Percentiles rank a stretch among this genome's conserved stretches.
Evolutionary conservation across 2,797 vertebrate species (phyloP).

Genomic region (Pangasius djambal): DNA sequence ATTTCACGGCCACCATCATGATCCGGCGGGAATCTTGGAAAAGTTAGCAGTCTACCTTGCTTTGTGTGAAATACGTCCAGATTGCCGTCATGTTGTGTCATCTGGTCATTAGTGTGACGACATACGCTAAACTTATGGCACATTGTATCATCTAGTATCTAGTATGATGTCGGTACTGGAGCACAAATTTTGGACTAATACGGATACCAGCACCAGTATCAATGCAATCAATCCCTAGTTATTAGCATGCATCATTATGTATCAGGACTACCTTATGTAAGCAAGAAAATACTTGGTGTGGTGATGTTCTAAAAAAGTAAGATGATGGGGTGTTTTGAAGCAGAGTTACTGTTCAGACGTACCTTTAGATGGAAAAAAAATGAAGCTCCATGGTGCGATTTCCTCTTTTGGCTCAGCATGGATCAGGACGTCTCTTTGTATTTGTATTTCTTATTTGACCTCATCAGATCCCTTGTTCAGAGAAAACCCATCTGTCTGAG

Average conservation of each 20-base stretch:
- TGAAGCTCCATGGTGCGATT: neutral
- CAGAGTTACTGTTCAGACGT: neutral
- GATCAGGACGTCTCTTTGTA: neutral
- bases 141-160: neutral
- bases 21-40: neutral
- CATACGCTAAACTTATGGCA: neutral
- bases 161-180: neutral
- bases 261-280: neutral
- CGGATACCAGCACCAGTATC: neutral
- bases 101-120: neutral
- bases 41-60: neutral
- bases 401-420: neutral
- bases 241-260: neutral
- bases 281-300: neutral
- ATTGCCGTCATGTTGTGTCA: neutral
- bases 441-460: conserved; percentile 11
- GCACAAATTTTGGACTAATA: neutral
- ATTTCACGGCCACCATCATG: neutral
- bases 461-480: conserved; percentile 19
- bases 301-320: neutral
- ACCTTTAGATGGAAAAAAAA: neutral
- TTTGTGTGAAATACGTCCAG: neutral
- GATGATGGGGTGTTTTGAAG: neutral
- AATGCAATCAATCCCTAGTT: neutral
- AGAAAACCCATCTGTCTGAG: conserved; percentile 27